Evolutionary conservation across 2,113 vertebrate species (phyloP).

Genomic region (Andinoacara biseriatus): DNA sequence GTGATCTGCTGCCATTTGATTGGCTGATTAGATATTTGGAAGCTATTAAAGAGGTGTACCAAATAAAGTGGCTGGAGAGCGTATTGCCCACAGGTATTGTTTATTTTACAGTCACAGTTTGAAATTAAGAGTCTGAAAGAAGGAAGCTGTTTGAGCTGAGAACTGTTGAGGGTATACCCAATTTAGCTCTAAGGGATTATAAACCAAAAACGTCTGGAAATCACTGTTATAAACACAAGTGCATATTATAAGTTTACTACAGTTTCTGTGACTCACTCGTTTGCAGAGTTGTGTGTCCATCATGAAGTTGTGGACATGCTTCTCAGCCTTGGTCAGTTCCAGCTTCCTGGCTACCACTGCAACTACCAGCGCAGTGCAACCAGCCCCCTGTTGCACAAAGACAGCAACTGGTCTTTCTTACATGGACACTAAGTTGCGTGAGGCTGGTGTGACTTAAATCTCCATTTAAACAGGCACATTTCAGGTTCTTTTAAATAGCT

Average conservation of each 20-base stretch:
- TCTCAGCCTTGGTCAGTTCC: slow-evolving; percentile 97
- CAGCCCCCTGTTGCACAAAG: slow-evolving; percentile 85
- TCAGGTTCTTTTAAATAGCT: not conserved
- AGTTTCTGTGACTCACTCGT: slow-evolving; percentile 83
- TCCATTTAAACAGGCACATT: not conserved
- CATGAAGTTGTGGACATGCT: slow-evolving; percentile 98
- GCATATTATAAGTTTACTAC: not conserved
- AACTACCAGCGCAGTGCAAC: slow-evolving; percentile 93
- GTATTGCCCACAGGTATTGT: not conserved
- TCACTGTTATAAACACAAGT: not conserved
- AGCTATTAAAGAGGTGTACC: not conserved
- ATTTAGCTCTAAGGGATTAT: not conserved
- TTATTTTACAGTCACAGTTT: not conserved
- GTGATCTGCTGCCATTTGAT: not conserved
- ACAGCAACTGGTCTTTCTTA: not conserved
- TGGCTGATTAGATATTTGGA: not conserved
- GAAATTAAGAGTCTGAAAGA: not conserved
- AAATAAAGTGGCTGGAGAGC: not conserved
- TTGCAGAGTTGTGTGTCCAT: slow-evolving; percentile 98
- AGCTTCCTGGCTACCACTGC: slow-evolving; percentile 95
- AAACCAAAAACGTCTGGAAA: not conserved
- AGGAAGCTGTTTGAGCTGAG: not conserved
- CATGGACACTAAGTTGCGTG: not conserved
- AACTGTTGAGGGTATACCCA: too few species aligned
- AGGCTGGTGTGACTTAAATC: not conserved